Conservation (phyloP, 2,888 invertebrate species). For the Sphinx pinastri region DNA sequence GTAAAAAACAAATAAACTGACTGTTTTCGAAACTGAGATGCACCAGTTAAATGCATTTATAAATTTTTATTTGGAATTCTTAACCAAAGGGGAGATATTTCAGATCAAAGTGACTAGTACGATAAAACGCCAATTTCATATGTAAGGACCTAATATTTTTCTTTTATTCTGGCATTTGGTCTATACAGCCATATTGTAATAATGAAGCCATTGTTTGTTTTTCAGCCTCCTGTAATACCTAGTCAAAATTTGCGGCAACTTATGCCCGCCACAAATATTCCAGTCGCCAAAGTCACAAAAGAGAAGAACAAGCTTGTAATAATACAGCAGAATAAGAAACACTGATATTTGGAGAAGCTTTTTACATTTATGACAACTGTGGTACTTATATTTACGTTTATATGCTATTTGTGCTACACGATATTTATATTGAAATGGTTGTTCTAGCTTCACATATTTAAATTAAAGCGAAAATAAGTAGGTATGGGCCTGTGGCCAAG, state of each 20-base stretch:
- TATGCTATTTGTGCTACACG: slow-evolving; percentile 11
- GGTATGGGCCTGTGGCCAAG: neutral
- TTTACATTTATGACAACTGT: slow-evolving; percentile 46
- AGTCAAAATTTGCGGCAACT: slow-evolving; percentile 88
- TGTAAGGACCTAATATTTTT: no score
- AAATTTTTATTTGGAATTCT: no score
- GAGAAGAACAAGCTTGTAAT: slow-evolving; percentile 93
- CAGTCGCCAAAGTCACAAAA: slow-evolving; percentile 91
- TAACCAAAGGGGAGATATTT: no score
- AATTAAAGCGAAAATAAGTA: neutral
- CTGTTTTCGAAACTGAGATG: no score
- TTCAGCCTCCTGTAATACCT: slow-evolving; percentile 83
- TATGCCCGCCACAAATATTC: slow-evolving; percentile 85
- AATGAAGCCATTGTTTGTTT: slow-evolving; percentile 5
- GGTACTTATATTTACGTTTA: slow-evolving; percentile 36
- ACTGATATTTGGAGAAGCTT: slow-evolving; percentile 57
- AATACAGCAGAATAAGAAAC: slow-evolving; percentile 86
- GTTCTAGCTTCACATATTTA: neutral
- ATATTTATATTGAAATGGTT: neutral
- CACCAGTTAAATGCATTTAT: no score
- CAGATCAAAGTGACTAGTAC: no score
- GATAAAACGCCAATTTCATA: no score
- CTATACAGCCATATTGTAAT: neutral
- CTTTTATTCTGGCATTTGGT: no score
- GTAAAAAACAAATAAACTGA: no score